phyloP scores from a whole-genome alignment of 1,140 invertebrate genomes.

The Drosophila pandora region DNA sequence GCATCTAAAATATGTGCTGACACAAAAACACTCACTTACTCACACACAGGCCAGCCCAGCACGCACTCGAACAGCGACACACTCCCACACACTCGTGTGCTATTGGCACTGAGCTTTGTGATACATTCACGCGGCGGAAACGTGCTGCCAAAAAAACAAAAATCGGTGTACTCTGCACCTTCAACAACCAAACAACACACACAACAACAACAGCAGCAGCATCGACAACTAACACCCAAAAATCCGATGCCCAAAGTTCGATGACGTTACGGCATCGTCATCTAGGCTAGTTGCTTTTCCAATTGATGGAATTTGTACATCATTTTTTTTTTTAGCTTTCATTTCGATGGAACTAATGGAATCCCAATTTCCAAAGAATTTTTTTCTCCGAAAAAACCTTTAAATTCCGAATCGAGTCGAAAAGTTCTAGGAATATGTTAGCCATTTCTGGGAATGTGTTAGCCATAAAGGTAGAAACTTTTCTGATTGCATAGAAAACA shows the following conservation, averaged over 20 bases:
- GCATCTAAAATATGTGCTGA: slow-evolving; percentile 66
- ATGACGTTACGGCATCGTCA: slow-evolving; percentile 49
- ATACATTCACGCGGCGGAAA: slow-evolving; percentile 55
- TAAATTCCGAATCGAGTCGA: slow-evolving; percentile 6
- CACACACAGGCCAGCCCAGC: not conserved
- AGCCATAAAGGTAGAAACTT: slow-evolving; percentile 1
- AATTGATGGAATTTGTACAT: slow-evolving; percentile 32
- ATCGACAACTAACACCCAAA: slow-evolving; percentile 9
- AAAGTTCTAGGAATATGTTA: not conserved
- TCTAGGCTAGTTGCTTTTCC: slow-evolving; percentile 4
- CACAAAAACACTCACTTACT: slow-evolving; percentile 34
- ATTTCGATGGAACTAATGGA: slow-evolving; percentile 10
- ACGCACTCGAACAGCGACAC: slow-evolving; percentile 3
- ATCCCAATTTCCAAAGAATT: not conserved
- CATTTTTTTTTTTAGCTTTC: slow-evolving; percentile 11
- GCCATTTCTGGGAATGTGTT: slow-evolving; percentile 6
- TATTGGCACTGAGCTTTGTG: slow-evolving; percentile 41
- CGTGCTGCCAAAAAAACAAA: slow-evolving; percentile 52
- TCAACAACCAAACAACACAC: slow-evolving; percentile 28
- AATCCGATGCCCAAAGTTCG: slow-evolving; percentile 45
- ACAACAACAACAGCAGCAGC: slow-evolving; percentile 28
- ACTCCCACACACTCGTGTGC: slow-evolving; percentile 28
- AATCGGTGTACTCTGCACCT: slow-evolving; percentile 26
- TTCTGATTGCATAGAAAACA: slow-evolving; percentile 10
- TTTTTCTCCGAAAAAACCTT: slow-evolving; percentile 6